Evolutionary conservation across 1,140 invertebrate genomes (phyloP), one percentile per base, ranked within the genome.

Genomic region (Elysia chlorotica): DNA sequence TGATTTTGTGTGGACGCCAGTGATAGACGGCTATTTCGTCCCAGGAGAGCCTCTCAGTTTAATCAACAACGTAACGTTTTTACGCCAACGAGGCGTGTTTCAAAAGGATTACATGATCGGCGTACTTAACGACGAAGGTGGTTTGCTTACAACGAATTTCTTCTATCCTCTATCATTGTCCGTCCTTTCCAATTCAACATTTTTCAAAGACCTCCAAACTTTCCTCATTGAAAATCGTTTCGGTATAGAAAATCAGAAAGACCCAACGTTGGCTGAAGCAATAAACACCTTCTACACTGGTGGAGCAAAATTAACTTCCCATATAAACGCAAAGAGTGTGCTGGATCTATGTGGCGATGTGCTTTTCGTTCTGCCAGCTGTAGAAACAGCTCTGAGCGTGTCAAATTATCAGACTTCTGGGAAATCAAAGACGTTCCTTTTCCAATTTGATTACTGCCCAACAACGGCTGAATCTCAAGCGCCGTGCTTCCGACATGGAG

Each of bases 81-180:
- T 71, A 21, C 14, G 33, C n/a, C 23, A 48, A n/a, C 21, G 61
- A 6, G 14, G 38, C 23, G 56, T 38, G 1, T 62, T 31, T 21
- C n/a, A 30, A 14, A 71, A 71, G n/a, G 69, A 71, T 61, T 71
- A 62, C 53, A 1, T 71, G 1, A 30, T 71, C n/a, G 59, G 69
- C n/a, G 25, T 59, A 3, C 38, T 62, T 4, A 62, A 71, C 36
- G 25, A 71, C 59, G 59, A 71, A 33, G 69, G 59, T 3, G 56
- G 30, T 2, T 48, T 63, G 54, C 6, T 71, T 31, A 5, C 54
- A 6, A 19, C 28, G 1, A 62, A 71, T 53, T 71, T 71, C 54
- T 25, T 71, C 1, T 10, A 53, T 23, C 6, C 35, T 3, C 28
- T 71, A 6, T n/a, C 56, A 2, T 30, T 63, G 6, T 2, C 10